A percentile compares a stretch with the other conserved stretches of the same genome.
Evolutionary conservation across 1,140 invertebrate species (phyloP).

Genomic region (Papilio xuthus): DNA sequence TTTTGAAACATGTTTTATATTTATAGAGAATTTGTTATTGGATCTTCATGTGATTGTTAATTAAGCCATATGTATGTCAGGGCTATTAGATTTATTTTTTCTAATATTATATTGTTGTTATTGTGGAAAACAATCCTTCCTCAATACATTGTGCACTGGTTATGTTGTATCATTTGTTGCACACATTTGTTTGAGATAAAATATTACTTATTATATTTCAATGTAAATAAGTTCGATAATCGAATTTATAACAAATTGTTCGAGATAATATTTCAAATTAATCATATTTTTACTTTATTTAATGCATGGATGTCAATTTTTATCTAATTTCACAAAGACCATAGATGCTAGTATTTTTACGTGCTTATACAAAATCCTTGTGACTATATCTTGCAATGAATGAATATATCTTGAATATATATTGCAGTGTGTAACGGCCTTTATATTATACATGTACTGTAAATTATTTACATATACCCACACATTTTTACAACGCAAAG

Average conservation of each 20-base stretch:
- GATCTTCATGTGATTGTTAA: constrained; percentile 37
- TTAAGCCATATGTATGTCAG: constrained; percentile 37
- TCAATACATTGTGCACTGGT: constrained; percentile 16
- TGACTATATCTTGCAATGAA: too few species aligned
- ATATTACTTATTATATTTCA: neutral
- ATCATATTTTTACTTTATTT: neutral
- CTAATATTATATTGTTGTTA: constrained; percentile 27
- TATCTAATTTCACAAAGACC: neutral
- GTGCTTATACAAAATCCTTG: too few species aligned
- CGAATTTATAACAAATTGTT: neutral
- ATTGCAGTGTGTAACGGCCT: neutral
- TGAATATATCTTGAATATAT: too few species aligned
- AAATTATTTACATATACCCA: neutral
- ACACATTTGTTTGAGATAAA: neutral
- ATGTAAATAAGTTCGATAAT: neutral
- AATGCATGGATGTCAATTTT: too few species aligned
- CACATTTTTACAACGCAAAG: neutral
- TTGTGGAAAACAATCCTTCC: constrained; percentile 5
- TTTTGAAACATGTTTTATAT: constrained; percentile 28
- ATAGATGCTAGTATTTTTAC: too few species aligned
- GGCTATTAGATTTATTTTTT: constrained; percentile 32
- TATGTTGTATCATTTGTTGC: neutral
- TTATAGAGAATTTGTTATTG: constrained; percentile 37
- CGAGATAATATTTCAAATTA: neutral
- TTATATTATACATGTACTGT: neutral